A percentile compares a stretch with the other conserved stretches of the same genome.
Conservation (phyloP, 2,113 vertebrate species). For the Charina bottae region DNA sequence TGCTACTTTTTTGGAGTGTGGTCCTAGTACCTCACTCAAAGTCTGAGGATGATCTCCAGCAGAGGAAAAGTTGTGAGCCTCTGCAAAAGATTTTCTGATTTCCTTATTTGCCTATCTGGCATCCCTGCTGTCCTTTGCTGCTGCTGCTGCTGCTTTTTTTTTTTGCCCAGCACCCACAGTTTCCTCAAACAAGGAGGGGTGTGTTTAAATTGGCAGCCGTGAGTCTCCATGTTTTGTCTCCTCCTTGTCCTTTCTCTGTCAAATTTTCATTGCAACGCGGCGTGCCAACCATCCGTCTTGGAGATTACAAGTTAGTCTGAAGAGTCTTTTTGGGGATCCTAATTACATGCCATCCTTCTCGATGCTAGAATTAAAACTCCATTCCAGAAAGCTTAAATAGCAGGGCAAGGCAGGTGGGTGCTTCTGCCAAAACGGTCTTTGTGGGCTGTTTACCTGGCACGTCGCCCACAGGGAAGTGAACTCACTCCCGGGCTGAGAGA, state of each 20-base stretch:
- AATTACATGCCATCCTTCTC: background rate
- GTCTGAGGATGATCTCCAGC: background rate
- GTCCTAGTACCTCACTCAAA: background rate
- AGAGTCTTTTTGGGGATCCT: conserved; percentile 21
- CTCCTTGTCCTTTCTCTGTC: background rate
- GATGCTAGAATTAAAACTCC: conserved; percentile 48
- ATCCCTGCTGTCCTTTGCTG: no score
- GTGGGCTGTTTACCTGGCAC: conserved; percentile 29
- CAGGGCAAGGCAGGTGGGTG: background rate
- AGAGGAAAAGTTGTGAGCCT: background rate
- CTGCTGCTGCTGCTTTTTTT: background rate
- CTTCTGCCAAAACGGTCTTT: conserved; percentile 1
- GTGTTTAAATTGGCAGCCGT: conserved; percentile 21
- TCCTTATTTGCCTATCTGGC: background rate
- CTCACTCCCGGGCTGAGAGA: conserved; percentile 5
- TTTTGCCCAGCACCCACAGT: background rate
- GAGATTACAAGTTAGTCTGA: background rate
- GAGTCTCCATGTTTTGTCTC: background rate
- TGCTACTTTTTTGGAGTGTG: background rate
- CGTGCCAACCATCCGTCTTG: background rate
- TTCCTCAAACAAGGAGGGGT: background rate
- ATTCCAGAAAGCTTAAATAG: conserved; percentile 40
- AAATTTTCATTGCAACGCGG: background rate
- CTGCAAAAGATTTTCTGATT: background rate
- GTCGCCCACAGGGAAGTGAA: conserved; percentile 14